Percentiles rank a stretch among this genome's conserved stretches.
Evolutionary conservation across 2,888 invertebrate genomes (phyloP).

Genomic region (Slavum lentiscoides): DNA sequence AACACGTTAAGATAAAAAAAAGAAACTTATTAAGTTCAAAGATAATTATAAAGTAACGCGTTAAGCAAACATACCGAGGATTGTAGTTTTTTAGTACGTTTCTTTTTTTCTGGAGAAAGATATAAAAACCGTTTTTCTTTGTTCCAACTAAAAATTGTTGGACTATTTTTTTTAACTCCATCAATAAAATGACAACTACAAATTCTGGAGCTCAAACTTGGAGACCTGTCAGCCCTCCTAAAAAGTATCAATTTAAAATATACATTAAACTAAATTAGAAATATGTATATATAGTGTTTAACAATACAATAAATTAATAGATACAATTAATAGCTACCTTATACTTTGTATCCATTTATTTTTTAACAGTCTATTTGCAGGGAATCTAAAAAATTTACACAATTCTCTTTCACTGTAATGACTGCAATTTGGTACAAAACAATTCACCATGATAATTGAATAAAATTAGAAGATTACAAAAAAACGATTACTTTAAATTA

Average conservation of each 20-base stretch:
- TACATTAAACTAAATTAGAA: too few relatives aligned
- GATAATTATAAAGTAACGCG: too few relatives aligned
- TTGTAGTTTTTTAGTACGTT: neutral
- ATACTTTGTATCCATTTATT: constrained; percentile 39
- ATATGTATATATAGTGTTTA: too few relatives aligned
- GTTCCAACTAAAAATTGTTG: neutral
- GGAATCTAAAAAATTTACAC: constrained; percentile 33
- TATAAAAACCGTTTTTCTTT: neutral
- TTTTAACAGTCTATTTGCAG: neutral
- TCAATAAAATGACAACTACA: constrained; percentile 7
- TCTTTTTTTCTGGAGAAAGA: neutral
- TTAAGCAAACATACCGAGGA: too few relatives aligned
- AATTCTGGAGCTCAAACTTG: neutral
- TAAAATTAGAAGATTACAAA: too few relatives aligned
- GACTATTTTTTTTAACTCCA: neutral
- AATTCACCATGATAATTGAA: constrained; percentile 1
- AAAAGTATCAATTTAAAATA: too few relatives aligned
- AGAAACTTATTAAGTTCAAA: too few relatives aligned
- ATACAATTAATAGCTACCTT: neutral
- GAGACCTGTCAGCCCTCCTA: neutral
- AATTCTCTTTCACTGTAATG: constrained; percentile 14
- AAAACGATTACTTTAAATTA: too few relatives aligned
- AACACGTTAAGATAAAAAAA: too few relatives aligned
- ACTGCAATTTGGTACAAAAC: constrained; percentile 32
- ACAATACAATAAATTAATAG: neutral